Base-by-base conservation (phyloP, 2,888 invertebrate genomes). In the Xestoiulus laeticollis region DNA sequence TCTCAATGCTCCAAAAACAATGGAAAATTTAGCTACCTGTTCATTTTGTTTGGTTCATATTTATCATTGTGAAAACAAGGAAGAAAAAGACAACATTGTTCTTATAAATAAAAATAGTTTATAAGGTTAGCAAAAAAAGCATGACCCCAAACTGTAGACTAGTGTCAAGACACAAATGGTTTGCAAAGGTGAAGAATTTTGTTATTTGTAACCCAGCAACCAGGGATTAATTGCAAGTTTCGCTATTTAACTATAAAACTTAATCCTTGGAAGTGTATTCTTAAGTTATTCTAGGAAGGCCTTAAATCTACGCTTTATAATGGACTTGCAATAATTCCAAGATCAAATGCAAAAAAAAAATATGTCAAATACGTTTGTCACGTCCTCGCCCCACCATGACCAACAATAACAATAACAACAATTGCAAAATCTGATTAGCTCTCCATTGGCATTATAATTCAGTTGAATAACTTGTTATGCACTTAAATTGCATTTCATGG, bases 41-140 rank as follows among this genome's bases (percentile, higher is more conserved):
- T 68, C 8, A 68, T 22, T 68, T 68, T 68, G 68, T 22, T 26
- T 26, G 68, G 0, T 26, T 26, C 68, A 68, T 1, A 68, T 68
- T 68, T 68, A 68, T 68, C 68, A 68, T 68, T 68, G 68, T 26
- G 68, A 68, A 68, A 68, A 68, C 68, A 68, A 68, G 68, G 68
- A 68, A 68, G 68, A 68, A 68, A 68, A 22, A 22, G 26, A 68
- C 53, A 19, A 53, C 68, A 68, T n/a, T 68, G 68, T 68, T 26
- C 26, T 68, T 26, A 68, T 68, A 68, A 68, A 68, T 68, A 68
- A 68, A 68, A 8, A 68, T 68, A 68, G 68, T 68, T 68, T 68
- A 68, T 68, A 68, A 68, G 68, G 68, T 68, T 68, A 68, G 1
- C n/a, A 59, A 68, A 22, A 68, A 22, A 22, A 26, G 68, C 26